Evolutionary conservation across 2,113 vertebrate genomes (phyloP).

Genomic region (Rousettus leschenaultii): DNA sequence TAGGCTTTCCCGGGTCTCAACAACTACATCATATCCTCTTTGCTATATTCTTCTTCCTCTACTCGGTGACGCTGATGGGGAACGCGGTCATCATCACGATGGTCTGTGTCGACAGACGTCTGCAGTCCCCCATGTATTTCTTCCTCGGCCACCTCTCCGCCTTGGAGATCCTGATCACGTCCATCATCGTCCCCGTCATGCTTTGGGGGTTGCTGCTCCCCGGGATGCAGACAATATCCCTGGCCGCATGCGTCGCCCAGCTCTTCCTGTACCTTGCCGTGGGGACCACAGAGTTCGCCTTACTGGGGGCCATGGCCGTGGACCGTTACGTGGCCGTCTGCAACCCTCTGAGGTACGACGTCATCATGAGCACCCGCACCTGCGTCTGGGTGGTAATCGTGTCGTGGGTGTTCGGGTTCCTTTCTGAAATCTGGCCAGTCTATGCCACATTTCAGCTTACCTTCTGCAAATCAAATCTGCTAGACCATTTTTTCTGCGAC

Average conservation of each 20-base stretch:
- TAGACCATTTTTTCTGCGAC: constrained; percentile 67
- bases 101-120: constrained; percentile 44
- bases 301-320: constrained; percentile 48
- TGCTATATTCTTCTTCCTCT: constrained; percentile 24
- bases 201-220: constrained; percentile 39
- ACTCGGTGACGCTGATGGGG: constrained; percentile 28
- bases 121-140: constrained; percentile 68
- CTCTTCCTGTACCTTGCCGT: constrained; percentile 50
- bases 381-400: constrained; percentile 36
- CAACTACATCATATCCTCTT: background rate
- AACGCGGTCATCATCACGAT: constrained; percentile 53
- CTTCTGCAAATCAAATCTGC: constrained; percentile 50
- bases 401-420: constrained; percentile 54
- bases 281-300: constrained; percentile 30
- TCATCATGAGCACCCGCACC: constrained; percentile 47
- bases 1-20: constrained; percentile 47
- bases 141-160: constrained; percentile 62
- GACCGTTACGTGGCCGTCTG: constrained; percentile 47
- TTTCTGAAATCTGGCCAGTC: constrained; percentile 60
- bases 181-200: constrained; percentile 18
- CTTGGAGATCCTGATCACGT: constrained; percentile 48
- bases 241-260: background rate
- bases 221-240: constrained; percentile 30
- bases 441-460: constrained; percentile 57
- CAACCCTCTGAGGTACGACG: constrained; percentile 31